Conservation (phyloP, 2,113 vertebrate genomes). For the Emydocephalus ijimae region DNA sequence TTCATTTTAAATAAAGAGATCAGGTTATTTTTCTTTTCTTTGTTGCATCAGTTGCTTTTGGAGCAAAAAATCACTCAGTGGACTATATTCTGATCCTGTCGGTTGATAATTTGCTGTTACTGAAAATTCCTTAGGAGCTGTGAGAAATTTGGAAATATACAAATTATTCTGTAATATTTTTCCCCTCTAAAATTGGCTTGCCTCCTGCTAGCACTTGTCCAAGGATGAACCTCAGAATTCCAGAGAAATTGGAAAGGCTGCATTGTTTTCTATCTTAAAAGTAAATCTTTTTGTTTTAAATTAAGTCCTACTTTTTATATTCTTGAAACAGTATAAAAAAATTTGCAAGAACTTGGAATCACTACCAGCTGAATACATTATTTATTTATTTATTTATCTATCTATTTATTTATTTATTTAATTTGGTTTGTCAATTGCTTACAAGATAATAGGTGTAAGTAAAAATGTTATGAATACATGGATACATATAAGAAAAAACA, state of each 20-base stretch:
- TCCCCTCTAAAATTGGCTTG: rapidly evolving
- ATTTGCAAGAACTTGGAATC: neutral
- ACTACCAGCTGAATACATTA: rapidly evolving
- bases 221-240: neutral
- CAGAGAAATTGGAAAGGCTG: neutral
- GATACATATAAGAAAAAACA: no score
- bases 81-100: neutral
- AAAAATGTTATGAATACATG: no score
- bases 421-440: no score
- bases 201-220: rapidly evolving
- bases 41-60: neutral
- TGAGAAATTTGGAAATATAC: neutral
- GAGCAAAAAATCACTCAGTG: neutral
- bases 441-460: no score
- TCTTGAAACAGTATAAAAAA: neutral
- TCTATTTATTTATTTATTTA: no score
- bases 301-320: neutral
- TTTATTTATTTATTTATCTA: no score
- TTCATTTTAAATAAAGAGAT: neutral
- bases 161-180: neutral
- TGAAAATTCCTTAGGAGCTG: neutral
- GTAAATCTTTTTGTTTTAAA: neutral
- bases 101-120: neutral
- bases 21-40: neutral
- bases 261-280: rapidly evolving